Percentiles rank a stretch among this genome's conserved stretches.
Evolutionary conservation across 1,140 invertebrate genomes (phyloP).

Genomic region (Leptonema lineaticorne): DNA sequence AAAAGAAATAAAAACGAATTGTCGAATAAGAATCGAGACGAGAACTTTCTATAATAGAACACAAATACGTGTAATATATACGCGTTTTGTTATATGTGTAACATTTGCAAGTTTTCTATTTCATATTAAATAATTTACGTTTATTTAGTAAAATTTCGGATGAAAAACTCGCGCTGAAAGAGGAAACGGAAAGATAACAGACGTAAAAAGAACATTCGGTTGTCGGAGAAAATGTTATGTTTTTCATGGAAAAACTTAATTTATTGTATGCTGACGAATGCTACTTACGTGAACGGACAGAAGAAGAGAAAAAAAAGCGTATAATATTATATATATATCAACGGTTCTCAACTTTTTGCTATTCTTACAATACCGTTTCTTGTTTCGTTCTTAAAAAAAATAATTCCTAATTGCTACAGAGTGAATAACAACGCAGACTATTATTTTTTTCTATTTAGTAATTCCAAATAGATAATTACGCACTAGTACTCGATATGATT

Average conservation of each 20-base stretch:
- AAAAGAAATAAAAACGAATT: constrained; percentile 3
- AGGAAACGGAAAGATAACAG: constrained; percentile 1
- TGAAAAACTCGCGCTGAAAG: neutral
- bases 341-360: too few relatives aligned
- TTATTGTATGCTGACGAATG: neutral
- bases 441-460: too few relatives aligned
- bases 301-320: too few relatives aligned
- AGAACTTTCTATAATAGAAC: constrained; percentile 25
- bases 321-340: too few relatives aligned
- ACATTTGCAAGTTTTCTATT: constrained; percentile 16
- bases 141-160: constrained; percentile 5
- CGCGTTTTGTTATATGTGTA: constrained; percentile 32
- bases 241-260: neutral
- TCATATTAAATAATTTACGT: constrained; percentile 28
- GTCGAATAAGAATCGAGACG: constrained; percentile 32
- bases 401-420: too few relatives aligned
- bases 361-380: too few relatives aligned
- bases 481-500: too few relatives aligned
- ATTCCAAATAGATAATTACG: too few relatives aligned
- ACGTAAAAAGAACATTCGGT: neutral
- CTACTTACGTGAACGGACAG: too few relatives aligned
- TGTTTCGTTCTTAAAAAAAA: too few relatives aligned
- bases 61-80: too few relatives aligned
- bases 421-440: too few relatives aligned
- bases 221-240: neutral